phyloP scores from a whole-genome alignment of 2,113 vertebrate genomes.

The Dermatemys mawii region DNA sequence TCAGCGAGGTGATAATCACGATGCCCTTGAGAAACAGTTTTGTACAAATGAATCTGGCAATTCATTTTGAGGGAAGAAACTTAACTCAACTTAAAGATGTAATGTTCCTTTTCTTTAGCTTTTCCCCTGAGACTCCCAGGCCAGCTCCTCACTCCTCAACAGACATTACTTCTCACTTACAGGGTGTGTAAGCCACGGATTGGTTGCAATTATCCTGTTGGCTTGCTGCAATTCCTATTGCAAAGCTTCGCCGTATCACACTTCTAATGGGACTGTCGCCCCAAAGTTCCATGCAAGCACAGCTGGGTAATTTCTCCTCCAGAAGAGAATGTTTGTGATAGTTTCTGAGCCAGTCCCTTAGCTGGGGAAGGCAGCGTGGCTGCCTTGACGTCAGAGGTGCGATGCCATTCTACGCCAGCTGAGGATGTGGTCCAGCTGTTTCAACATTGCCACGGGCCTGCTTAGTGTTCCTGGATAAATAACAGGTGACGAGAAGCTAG shows the following conservation, averaged over 20 bases:
- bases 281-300: not conserved
- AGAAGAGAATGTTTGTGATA: not conserved
- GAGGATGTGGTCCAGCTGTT: not conserved
- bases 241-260: not conserved
- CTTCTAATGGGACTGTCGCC: not conserved
- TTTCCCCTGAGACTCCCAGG: slow-evolving; percentile 26
- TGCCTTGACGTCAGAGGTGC: accelerated
- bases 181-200: not conserved
- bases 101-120: slow-evolving; percentile 11
- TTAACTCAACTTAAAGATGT: slow-evolving; percentile 6
- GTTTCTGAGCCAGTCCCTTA: not conserved
- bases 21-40: slow-evolving; percentile 54
- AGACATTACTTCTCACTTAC: not conserved
- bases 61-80: slow-evolving; percentile 45
- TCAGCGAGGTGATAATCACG: slow-evolving; percentile 25
- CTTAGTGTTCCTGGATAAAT: not conserved
- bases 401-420: not conserved
- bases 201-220: not conserved
- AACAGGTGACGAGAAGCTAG: not conserved
- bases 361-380: not conserved
- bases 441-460: not conserved
- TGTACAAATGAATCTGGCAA: slow-evolving; percentile 29
- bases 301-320: not conserved
- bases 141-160: not conserved
- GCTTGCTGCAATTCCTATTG: not conserved